Evolutionary conservation across 2,888 invertebrate genomes (phyloP), one percentile per base, ranked within the genome.

Genomic region (Troglohyphantes excavatus): DNA sequence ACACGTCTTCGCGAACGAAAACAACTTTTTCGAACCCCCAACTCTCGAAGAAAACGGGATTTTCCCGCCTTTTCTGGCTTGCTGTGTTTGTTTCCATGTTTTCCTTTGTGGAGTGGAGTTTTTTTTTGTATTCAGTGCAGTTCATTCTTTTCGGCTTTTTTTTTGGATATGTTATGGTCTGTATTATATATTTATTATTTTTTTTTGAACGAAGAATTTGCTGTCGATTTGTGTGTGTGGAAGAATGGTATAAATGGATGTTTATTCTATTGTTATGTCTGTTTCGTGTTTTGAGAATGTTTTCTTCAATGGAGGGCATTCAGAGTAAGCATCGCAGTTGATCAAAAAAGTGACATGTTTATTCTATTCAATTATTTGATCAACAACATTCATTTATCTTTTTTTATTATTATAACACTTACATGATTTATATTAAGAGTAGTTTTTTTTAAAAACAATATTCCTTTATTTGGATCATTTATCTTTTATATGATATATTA

Each of bases 231-330:
- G 27, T 53, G 7, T 75, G 1, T 11, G 43, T 7, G 29, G 53
- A 21, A 59, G 53, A 82, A 70, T 59, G 82, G 68, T 27, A 70
- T 21, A 39, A 70, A 53, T 23, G 26, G 61, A 59, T 82, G 33
- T 68, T 78, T 65, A 65, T 82, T 82, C 70, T 82, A 70, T 70
- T 82, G 82, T 82, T 70, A 70, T 70, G 70, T 21, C 6, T 33
- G 33, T 33, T 82, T 33, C 82, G 70, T 82, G 82, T 70, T 46
- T 19, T 11, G 53, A 26, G 26, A 6, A 53, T 23, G 21, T 68
- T 70, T 75, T 27, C 26, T 33, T 23, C 70, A 70, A 21, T 70
- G 39, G 43, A 70, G 39, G 21, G 43, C 39, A 9, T 23, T 21
- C 0, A 39, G 70, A 33, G 13, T 33, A 21, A 21, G 7, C 13